Percentiles rank a stretch among this genome's conserved stretches.
Evolutionary conservation across 2,113 vertebrate species (phyloP).

Genomic region (Miniopterus natalensis): DNA sequence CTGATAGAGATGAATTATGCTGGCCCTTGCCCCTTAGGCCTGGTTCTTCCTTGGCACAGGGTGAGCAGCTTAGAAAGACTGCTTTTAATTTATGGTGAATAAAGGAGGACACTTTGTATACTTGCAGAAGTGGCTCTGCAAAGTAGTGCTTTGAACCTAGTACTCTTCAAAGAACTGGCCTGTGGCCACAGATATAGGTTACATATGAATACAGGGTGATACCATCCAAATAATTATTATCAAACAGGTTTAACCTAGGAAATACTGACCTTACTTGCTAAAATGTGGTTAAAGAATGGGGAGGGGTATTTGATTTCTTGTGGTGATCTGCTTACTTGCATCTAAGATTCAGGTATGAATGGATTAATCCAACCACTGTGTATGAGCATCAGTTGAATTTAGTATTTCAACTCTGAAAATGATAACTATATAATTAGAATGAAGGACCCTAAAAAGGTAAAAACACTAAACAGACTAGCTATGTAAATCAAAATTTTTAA

Average conservation of each 20-base stretch:
- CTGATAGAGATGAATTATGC: not conserved
- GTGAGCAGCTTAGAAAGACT: constrained; percentile 8
- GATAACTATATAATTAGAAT: not conserved
- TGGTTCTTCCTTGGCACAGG: not conserved
- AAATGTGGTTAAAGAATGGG: constrained; percentile 28
- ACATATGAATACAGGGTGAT: not conserved
- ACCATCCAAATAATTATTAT: constrained; percentile 40
- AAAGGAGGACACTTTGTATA: not conserved
- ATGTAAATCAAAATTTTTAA: not conserved
- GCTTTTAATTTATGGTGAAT: constrained; percentile 24
- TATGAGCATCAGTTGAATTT: constrained; percentile 38
- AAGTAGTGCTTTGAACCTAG: not conserved
- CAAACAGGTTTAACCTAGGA: constrained; percentile 39
- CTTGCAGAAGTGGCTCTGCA: not conserved
- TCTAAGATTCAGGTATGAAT: not conserved
- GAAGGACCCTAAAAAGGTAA: constrained; percentile 27
- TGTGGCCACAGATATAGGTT: not conserved
- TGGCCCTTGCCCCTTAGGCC: not conserved
- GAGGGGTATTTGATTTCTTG: constrained; percentile 35
- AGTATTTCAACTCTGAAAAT: constrained; percentile 60
- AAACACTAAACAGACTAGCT: not conserved
- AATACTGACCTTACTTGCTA: constrained; percentile 41
- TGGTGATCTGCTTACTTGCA: constrained; percentile 13
- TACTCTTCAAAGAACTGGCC: not conserved
- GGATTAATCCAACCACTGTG: constrained; percentile 3